A percentile compares a stretch with the other conserved stretches of the same genome.
phyloP scores from a whole-genome alignment of 2,888 invertebrate genomes.

The Muschampia plurimacula region DNA sequence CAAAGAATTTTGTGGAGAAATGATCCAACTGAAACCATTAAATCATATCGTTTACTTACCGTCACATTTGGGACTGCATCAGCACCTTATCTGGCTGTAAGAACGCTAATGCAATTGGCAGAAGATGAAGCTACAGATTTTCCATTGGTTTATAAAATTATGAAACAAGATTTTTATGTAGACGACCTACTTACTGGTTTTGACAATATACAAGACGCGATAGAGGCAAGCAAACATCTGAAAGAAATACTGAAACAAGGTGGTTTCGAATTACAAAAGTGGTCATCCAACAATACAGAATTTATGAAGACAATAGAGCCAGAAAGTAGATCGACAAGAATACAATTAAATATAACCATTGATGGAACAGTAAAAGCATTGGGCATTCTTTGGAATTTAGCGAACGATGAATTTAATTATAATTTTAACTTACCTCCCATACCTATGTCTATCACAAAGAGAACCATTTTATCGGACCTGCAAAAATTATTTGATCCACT shows the following conservation, averaged over 20 bases:
- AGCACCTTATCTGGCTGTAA: not conserved
- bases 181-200: not conserved
- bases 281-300: not conserved
- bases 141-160: not conserved
- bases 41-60: conserved; percentile 2
- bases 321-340: not conserved
- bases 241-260: conserved; percentile 2
- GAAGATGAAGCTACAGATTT: not conserved
- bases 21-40: not conserved
- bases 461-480: not conserved
- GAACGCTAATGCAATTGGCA: not conserved
- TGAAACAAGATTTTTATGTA: conserved; percentile 4
- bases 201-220: not conserved
- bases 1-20: not conserved
- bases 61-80: not conserved
- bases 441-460: not conserved
- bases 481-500: not conserved
- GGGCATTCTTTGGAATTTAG: not conserved
- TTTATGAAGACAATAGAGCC: conserved; percentile 2
- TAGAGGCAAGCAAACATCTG: not conserved
- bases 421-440: not conserved
- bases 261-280: conserved; percentile 1
- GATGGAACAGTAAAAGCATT: not conserved
- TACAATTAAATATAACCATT: not conserved
- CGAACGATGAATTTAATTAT: not conserved